Evolutionary conservation across 92 coral and sea anemone species (phyloP), one percentile per base, ranked within the genome.

Genomic region (Meandrina meandrites): DNA sequence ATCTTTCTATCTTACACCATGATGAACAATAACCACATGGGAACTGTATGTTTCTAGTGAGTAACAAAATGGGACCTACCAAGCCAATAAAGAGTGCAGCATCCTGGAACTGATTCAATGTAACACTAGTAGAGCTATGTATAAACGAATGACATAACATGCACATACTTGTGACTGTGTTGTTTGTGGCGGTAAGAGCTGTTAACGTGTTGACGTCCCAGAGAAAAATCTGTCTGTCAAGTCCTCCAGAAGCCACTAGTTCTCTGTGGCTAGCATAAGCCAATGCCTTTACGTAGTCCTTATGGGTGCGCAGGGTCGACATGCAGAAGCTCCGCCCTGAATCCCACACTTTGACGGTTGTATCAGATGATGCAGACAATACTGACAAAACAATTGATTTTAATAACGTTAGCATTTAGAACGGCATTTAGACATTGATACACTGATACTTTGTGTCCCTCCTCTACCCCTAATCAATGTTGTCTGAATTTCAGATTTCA

Each of bases 131-230:
- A n/a, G n/a, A n/a, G n/a, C n/a, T n/a, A n/a, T n/a, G n/a, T n/a
- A n/a, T 6, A 40, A 40, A 40, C 2, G 45, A 40, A 40, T 40
- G 45, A 40, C 45, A 40, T 40, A 2, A 6, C 14, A 48, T 48
- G 53, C 13, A 87, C 97, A 91, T 84, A 96, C 98, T 96, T 75
- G 98, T 96, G n/a, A 96, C 98, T 36, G 98, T 96, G 67, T 96
- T 96, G 40, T 96, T 96, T 54, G 98, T 94, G 21, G 98, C 98
- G 21, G 98, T 96, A 19, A 96, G 87, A 50, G 98, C 98, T 24
- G 98, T 96, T 71, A 96, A 79, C 14, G 98, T 96, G 90, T 96
- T 94, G 37, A 96, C 98, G 88, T 96, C 98, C 98, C 98, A 96
- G 22, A 96, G 90, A 83, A 94, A 96, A 58, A 96, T 96, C 83